Base-by-base conservation (phyloP, 2,113 vertebrate species). In the Aldabrachelys gigantea region DNA sequence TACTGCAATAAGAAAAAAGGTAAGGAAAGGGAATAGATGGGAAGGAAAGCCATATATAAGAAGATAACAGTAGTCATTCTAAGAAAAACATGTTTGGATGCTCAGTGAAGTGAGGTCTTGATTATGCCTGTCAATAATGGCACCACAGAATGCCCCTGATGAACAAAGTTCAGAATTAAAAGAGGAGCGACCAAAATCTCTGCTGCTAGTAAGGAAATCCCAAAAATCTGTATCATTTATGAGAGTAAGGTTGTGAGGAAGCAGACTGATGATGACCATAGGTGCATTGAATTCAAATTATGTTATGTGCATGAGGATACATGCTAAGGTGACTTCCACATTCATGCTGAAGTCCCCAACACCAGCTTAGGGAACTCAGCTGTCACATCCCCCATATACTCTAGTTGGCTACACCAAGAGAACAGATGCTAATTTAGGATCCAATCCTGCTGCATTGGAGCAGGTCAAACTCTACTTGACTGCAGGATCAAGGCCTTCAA, bases 351-450 rank as follows among this genome's bases (percentile, higher is more conserved):
- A 35, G 47, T 17, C 49, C 4, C 16, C 69, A 29, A 29, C 10
- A 29, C 25, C 57, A 6, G 54, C 6, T 80, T 25, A 80, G 31
- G 54, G 65, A 22, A 22, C 2, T 1, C 24, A 82, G 62, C 49
- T 31, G 4, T 80, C 76, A 94, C 80, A 89, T 49, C 69, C 87
- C 49, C 44, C 69, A 83, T 41, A 83, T 91, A 41, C 25, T 10
- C n/a, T 4, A 81, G 29, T 1, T 2, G 85, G 6, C 50, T 59
- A 87, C 62, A 72, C 12, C 82, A 41, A 80, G 35, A 57, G 75
- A 76, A 82, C 12, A 27, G 25, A 22, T 75, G 4, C 16, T 21
- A 38, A 0, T 5, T 29, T 8, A 14, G 27, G 44, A 54, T 54
- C 50, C 8, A 65, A 65, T 65, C 62, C 59, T 65, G 31, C 62